Evolutionary conservation across 2,888 invertebrate species (phyloP).

Genomic region (Agonopterix heracliana): DNA sequence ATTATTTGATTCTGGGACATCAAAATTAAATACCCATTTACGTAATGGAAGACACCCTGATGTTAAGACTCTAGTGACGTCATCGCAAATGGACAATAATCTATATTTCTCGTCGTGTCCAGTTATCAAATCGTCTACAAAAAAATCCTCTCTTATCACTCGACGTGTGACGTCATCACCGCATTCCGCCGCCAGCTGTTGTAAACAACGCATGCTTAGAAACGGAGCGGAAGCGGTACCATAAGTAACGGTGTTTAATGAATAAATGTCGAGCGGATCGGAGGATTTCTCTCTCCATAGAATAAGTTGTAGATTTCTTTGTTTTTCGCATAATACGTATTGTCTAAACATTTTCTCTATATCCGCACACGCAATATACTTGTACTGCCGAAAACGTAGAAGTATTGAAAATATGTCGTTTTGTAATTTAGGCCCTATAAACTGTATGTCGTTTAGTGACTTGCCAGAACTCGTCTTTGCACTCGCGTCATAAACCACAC

Average conservation of each 20-base stretch:
- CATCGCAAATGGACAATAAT: conserved; percentile 3
- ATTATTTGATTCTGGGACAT: background rate
- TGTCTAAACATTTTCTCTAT: background rate
- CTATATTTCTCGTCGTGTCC: background rate
- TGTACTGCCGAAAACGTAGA: conserved; percentile 3
- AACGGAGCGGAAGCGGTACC: conserved; percentile 17
- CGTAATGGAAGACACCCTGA: conserved; percentile 11
- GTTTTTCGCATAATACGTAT: background rate
- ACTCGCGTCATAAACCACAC: conserved; percentile 1
- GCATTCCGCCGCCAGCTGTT: conserved; percentile 17
- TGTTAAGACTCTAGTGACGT: background rate
- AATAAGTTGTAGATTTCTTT: background rate
- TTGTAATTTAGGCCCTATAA: conserved; percentile 3
- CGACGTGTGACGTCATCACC: conserved; percentile 4
- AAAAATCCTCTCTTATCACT: conserved; percentile 14
- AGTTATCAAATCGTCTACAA: conserved; percentile 16
- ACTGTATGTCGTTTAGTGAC: conserved; percentile 1
- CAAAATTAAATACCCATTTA: conserved; percentile 15
- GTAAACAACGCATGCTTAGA: conserved; percentile 16
- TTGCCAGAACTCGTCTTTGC: background rate
- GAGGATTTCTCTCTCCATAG: background rate
- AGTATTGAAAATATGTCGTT: conserved; percentile 5
- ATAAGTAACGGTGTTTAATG: background rate
- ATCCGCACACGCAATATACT: conserved; percentile 1
- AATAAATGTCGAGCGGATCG: background rate